Evolutionary conservation across 2,888 invertebrate species (phyloP), one percentile per base, ranked within the genome.

Genomic region (Artemia sinica): DNA sequence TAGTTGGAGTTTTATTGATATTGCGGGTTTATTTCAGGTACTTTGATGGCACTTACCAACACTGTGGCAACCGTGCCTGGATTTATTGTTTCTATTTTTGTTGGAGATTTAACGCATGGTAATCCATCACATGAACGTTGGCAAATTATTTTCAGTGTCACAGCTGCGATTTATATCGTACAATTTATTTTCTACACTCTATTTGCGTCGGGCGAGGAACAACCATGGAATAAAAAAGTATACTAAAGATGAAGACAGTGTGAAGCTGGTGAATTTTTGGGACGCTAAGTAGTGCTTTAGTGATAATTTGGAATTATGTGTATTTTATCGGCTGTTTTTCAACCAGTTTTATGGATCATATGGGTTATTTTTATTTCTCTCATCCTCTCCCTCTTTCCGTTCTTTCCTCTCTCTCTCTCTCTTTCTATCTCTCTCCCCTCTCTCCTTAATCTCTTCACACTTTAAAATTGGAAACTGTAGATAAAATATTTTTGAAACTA

Each of bases 31-130:
- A n/a, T 65, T 72, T 1, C 75, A 81, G 85, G 87, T 49, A 89
- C 87, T 0, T 77, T 91, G 28, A 85, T 90, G 78, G 89, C 88
- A 0, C 77, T 90, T 0, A 89, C 89, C 0, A 91, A 91, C 75
- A 86, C 87, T 0, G 80, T 83, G 11, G 90, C 88, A 1, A 89
- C 89, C 0, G 80, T 90, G 68, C 89, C 89, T 0, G 90, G 90
- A 18, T 87, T 90, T 68, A 79, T 87, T 0, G 88, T 89, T 0
- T 89, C 90, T 0, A 79, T 85, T 70, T 84, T 86, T 74, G 89
- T 89, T 0, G 87, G 87, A 67, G 78, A 81, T 68, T 77, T 90
- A n/a, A 89, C 88, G 1, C 80, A 84, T 72, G 82, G 82, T 74
- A 86, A 88, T 76, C 84, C 85, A 83, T 85, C 84, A 4, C 85